Base-by-base conservation (phyloP, 2,888 invertebrate genomes). In the Rambutsinella grinnellia region DNA sequence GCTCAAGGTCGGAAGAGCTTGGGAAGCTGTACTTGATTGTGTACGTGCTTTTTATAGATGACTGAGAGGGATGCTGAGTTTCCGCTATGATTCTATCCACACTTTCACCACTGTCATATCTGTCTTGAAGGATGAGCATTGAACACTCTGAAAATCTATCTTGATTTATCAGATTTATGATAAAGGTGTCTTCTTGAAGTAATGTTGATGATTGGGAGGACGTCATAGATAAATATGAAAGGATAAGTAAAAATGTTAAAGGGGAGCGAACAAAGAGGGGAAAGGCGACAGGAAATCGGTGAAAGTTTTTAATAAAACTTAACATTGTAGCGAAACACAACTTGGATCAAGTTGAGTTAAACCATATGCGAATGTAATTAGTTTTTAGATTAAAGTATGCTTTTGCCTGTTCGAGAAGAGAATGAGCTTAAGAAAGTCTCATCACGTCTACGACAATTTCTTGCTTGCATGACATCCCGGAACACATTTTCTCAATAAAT, bases 41-140 rank as follows among this genome's bases (percentile, higher is more conserved):
- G 61, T 54, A 46, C 53, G 28, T 46, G 26, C 51, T 58, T 51
- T 49, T 58, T 47, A 49, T 49, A 54, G 17, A 27, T n/a, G 19
- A 24, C 26, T 44, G 17, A 24, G 46, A 8, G 10, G 66, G 44
- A 19, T 51, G 53, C 53, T 49, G 13, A 13, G 46, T 46, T 44
- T 47, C 44, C 1, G 46, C 23, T 6, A 71, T 47, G 23, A 77
- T 62, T 5, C 44, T 28, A 21, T 61, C 63, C 3, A 77, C 71
- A 57, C 63, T 71, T 2, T 49, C 62, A 23, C 63, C 57, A 19
- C 51, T 71, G 49, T 77, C 77, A 46, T 54, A 68, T 36, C 68
- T 68, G 56, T 77, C 77, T 53, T 77, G 77, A 24, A 77, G 62
- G 19, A 72, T 51, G 10, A 72, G 21, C 27, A 77, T 27, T 0